A percentile compares a stretch with the other conserved stretches of the same genome.
phyloP scores from a whole-genome alignment of 2,797 vertebrate species.

The Helarctos malayanus region DNA sequence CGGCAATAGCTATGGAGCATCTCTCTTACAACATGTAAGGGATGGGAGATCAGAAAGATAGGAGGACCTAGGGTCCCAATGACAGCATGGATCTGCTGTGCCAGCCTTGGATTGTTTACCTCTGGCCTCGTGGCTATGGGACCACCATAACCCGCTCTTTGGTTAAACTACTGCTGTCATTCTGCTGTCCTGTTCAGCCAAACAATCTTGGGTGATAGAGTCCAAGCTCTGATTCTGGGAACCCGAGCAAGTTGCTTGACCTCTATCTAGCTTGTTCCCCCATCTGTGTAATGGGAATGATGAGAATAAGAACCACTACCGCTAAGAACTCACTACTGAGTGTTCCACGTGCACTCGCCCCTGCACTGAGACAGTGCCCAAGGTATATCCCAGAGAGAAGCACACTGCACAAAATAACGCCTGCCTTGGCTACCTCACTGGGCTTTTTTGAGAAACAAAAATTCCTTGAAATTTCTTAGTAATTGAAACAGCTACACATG shows the following conservation, averaged over 20 bases:
- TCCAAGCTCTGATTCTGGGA: neutral
- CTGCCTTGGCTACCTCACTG: neutral
- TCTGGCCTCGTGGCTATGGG: neutral
- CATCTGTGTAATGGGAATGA: neutral
- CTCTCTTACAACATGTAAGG: neutral
- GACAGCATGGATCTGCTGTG: neutral
- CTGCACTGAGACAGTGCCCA: neutral
- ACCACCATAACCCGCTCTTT: neutral
- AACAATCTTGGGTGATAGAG: neutral
- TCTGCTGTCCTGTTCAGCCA: neutral
- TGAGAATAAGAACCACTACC: neutral
- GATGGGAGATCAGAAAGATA: neutral
- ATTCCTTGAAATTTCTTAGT: neutral
- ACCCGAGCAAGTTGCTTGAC: neutral
- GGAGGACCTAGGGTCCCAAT: neutral
- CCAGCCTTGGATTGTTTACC: neutral
- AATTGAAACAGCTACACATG: rapidly evolving
- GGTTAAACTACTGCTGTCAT: neutral
- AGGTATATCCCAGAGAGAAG: neutral
- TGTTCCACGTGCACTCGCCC: too few species aligned
- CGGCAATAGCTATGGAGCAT: neutral
- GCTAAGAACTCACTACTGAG: neutral
- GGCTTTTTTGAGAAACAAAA: neutral
- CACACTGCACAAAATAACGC: neutral
- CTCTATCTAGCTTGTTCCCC: neutral